Conservation (phyloP, 2,113 vertebrate species). For the Dromaius novaehollandiae region DNA sequence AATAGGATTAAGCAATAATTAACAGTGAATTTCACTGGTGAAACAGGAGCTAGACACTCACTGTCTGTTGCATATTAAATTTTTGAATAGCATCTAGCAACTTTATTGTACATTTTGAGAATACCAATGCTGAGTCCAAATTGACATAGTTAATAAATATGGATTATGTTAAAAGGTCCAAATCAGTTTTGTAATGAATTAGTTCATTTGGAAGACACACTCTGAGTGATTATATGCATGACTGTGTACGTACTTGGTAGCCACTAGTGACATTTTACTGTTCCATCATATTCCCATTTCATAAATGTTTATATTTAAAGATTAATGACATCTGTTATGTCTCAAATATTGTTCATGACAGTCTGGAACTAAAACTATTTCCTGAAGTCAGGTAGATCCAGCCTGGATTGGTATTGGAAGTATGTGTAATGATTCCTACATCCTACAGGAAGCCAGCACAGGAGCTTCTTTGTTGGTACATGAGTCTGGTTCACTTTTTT, state of each 20-base stretch:
- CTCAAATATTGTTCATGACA: background rate
- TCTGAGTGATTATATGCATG: background rate
- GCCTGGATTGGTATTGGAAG: background rate
- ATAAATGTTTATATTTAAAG: background rate
- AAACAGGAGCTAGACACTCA: background rate
- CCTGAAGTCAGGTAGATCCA: background rate
- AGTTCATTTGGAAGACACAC: background rate
- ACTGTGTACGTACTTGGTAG: background rate
- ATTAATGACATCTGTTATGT: background rate
- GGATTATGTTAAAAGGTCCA: background rate
- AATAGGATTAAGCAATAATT: background rate
- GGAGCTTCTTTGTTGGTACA: background rate
- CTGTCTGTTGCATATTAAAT: background rate
- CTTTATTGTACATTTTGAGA: background rate
- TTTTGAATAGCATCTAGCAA: background rate
- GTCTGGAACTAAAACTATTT: background rate
- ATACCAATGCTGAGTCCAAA: background rate
- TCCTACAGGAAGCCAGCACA: background rate
- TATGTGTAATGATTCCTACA: background rate
- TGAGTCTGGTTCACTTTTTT: background rate
- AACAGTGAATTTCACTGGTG: background rate
- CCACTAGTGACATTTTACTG: background rate
- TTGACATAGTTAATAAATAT: background rate
- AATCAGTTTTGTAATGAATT: background rate
- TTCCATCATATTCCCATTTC: background rate